Evolutionary conservation across 2,113 vertebrate species (phyloP).

Genomic region (Tylochromis polylepis): DNA sequence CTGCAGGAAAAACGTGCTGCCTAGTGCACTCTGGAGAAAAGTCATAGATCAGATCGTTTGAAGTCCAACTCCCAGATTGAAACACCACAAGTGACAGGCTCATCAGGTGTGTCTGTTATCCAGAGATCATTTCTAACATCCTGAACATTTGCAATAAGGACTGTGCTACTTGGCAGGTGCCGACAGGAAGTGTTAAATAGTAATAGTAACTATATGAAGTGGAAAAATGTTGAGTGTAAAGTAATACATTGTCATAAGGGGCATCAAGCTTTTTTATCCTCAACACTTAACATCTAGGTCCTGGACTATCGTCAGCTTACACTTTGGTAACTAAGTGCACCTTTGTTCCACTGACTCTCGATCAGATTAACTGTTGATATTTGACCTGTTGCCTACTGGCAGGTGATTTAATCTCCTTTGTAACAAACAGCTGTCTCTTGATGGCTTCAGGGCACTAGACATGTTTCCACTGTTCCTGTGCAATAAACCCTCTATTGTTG

Average conservation of each 20-base stretch:
- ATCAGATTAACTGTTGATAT: not conserved
- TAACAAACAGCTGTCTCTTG: not conserved
- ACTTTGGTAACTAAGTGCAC: not conserved
- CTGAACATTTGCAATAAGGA: not conserved
- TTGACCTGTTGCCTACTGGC: not conserved
- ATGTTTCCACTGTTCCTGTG: not conserved
- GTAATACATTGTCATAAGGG: not conserved
- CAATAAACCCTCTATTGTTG: not conserved
- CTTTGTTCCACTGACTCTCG: not conserved
- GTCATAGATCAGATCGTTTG: not conserved
- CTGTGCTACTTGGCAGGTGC: not conserved
- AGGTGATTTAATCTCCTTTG: not conserved
- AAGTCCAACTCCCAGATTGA: not conserved
- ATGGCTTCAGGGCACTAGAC: not conserved
- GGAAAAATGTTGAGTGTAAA: not conserved
- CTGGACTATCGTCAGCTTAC: not conserved
- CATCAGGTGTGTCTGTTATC: not conserved
- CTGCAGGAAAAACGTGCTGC: accelerated
- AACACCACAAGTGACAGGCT: not conserved
- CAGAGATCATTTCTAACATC: not conserved
- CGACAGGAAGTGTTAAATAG: not conserved
- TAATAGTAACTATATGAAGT: not conserved
- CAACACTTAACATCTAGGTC: not conserved
- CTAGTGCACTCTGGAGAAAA: not conserved
- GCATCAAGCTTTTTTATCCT: not conserved